phyloP scores from a whole-genome alignment of 2,888 invertebrate species.

The Kryphioiulus occultus region DNA sequence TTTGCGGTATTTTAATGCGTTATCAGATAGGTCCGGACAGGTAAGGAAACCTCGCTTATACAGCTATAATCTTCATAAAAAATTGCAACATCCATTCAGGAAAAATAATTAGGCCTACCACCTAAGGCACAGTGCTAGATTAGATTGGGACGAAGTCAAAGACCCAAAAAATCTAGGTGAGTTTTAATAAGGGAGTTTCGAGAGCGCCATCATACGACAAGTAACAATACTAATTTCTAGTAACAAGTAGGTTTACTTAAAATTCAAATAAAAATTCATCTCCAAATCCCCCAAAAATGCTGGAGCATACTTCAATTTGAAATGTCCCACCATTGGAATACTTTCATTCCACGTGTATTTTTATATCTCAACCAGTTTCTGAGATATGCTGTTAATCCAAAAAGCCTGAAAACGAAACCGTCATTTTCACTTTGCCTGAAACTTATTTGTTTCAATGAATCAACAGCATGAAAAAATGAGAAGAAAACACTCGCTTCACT shows the following conservation, averaged over 20 bases:
- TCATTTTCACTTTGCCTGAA: no score
- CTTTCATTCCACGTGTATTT: no score
- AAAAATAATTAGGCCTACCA: not conserved
- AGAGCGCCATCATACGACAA: not conserved
- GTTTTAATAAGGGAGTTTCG: not conserved
- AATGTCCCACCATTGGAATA: no score
- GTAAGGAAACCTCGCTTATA: not conserved
- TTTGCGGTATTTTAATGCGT: not conserved
- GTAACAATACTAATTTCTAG: not conserved
- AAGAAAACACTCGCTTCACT: no score
- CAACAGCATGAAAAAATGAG: no score
- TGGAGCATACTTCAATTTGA: no score
- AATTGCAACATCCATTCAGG: not conserved
- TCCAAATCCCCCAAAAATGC: no score
- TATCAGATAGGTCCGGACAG: not conserved
- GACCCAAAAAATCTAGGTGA: slow-evolving; percentile 11
- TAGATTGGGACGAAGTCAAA: slow-evolving; percentile 1
- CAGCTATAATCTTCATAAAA: not conserved
- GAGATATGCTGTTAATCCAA: no score
- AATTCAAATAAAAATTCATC: no score
- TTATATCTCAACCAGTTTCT: no score
- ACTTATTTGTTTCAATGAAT: no score
- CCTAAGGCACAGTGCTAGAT: not conserved
- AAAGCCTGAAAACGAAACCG: no score
- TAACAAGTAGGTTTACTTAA: not conserved